Percentiles rank a stretch among this genome's conserved stretches.
Conservation (phyloP, 2,113 vertebrate genomes). For the Rousettus leschenaultii region DNA sequence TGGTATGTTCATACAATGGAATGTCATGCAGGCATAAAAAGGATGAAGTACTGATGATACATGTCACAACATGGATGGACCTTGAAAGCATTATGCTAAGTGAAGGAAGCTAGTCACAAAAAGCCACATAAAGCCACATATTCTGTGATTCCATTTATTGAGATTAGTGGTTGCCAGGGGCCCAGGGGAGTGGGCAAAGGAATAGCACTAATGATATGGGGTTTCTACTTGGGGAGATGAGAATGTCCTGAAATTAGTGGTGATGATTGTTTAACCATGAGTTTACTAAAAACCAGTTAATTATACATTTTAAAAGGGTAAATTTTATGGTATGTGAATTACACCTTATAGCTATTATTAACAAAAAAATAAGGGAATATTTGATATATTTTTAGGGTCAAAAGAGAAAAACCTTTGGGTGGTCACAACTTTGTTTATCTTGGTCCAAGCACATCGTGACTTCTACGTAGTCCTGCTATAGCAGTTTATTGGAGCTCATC, state of each 20-base stretch:
- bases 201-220: neutral
- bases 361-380: neutral
- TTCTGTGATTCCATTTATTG: neutral
- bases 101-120: neutral
- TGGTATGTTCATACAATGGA: neutral
- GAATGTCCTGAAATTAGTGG: neutral
- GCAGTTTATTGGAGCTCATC: neutral
- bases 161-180: neutral
- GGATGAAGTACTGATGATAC: neutral
- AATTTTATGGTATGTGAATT: conserved; percentile 7
- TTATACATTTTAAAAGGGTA: neutral
- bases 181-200: no score
- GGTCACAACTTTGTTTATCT: neutral
- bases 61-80: neutral
- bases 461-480: neutral
- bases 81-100: neutral
- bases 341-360: neutral
- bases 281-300: neutral
- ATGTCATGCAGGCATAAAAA: neutral
- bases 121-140: neutral
- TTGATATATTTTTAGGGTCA: neutral
- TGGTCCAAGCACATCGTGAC: neutral
- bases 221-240: neutral
- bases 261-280: neutral
- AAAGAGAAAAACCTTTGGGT: neutral